Evolutionary conservation across 2,888 invertebrate species (phyloP).

Genomic region (Epinotia brunnichana): DNA sequence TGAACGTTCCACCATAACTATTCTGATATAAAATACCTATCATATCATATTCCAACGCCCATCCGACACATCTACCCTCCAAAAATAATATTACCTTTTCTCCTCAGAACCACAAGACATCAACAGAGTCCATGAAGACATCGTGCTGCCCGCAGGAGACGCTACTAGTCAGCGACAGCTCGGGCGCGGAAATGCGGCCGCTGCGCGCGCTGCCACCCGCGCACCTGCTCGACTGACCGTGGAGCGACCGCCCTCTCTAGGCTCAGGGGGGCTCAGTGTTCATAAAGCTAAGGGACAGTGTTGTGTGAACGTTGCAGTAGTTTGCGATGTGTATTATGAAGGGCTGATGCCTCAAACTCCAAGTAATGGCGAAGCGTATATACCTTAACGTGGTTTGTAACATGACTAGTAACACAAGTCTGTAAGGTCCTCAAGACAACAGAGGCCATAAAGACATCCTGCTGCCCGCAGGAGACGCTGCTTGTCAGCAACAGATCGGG

Average conservation of each 20-base stretch:
- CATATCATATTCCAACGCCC: background rate
- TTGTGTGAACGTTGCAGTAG: background rate
- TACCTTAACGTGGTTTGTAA: background rate
- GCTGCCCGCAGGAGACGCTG: slow-evolving; percentile 72
- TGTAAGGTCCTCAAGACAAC: slow-evolving; percentile 52
- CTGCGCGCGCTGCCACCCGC: slow-evolving; percentile 55
- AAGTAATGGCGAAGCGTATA: too few relatives aligned
- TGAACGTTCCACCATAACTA: too few relatives aligned
- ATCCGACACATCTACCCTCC: background rate
- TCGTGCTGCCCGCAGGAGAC: slow-evolving; percentile 77
- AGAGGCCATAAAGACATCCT: slow-evolving; percentile 76
- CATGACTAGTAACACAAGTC: background rate
- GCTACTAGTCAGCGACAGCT: slow-evolving; percentile 69
- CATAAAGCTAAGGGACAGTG: background rate
- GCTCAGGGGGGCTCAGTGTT: background rate
- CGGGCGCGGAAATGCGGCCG: slow-evolving; percentile 70
- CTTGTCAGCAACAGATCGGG: slow-evolving; percentile 71
- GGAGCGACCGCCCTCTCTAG: slow-evolving; percentile 36
- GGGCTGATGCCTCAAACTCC: too few relatives aligned
- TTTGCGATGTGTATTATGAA: background rate
- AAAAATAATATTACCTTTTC: background rate
- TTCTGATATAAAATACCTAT: background rate
- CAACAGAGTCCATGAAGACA: slow-evolving; percentile 75
- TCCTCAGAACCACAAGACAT: slow-evolving; percentile 72
- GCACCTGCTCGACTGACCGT: slow-evolving; percentile 39